Conservation (phyloP, 2,888 invertebrate species). For the Agrotis puta region DNA sequence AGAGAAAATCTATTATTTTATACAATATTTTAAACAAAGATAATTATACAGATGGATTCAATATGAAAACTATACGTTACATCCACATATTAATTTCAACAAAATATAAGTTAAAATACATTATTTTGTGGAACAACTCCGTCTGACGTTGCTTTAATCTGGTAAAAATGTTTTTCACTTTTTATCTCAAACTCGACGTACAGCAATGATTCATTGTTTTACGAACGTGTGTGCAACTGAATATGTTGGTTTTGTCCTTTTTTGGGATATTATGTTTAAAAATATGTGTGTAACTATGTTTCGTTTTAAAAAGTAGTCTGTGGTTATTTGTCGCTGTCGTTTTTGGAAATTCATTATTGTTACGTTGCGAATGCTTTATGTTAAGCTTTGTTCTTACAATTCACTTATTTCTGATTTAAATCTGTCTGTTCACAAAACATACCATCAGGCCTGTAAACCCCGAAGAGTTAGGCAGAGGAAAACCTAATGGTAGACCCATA, state of each 20-base stretch:
- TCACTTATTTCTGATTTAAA: background rate
- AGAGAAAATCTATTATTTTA: too few species aligned
- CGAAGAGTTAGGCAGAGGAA: too few species aligned
- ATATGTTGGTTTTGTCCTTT: conserved; percentile 21
- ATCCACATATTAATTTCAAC: conserved; percentile 13
- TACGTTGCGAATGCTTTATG: background rate
- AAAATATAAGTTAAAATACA: conserved; percentile 13
- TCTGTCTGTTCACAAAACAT: background rate
- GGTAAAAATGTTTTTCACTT: conserved; percentile 52
- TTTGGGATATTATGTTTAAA: conserved; percentile 11
- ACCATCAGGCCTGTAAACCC: too few species aligned
- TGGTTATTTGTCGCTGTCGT: background rate
- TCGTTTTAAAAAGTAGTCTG: background rate
- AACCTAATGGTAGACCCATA: too few species aligned
- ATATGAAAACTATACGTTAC: conserved; percentile 4
- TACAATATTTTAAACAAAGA: background rate
- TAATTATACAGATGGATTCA: background rate
- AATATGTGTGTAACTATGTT: conserved; percentile 12
- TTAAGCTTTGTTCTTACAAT: background rate
- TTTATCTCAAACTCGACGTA: conserved; percentile 51
- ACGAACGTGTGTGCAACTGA: conserved; percentile 46
- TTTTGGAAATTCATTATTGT: background rate
- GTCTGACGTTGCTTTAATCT: conserved; percentile 50
- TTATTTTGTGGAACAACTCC: conserved; percentile 48
- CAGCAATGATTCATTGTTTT: conserved; percentile 53